Evolutionary conservation across 2,113 vertebrate genomes (phyloP), one percentile per base, ranked within the genome.

Genomic region (Tenrec ecaudatus): DNA sequence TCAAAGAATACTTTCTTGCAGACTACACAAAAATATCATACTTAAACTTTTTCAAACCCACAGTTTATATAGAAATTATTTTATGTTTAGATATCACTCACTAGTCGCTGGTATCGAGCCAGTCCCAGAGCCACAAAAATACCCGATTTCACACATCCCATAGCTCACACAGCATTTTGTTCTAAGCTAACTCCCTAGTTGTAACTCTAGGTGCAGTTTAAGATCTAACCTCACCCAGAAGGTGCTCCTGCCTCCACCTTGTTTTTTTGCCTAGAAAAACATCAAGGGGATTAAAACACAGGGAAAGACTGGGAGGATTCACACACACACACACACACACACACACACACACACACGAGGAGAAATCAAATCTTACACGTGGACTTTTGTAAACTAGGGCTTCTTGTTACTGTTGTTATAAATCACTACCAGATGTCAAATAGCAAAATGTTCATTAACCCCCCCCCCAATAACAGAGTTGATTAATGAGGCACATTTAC

Each of bases 31-130:
- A 96, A 95, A 96, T 76, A 90, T 47, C 97, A 40, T 0, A 2
- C 96, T 98, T 97, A 97, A 96, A 97, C 96, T 97, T 98, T 97
- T 96, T 97, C 90, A 97, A 97, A 97, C 43, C 97, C 97, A 97
- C 90, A 97, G 97, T 97, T 98, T 98, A 98, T 96, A 84, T 68
- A 97, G 96, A 98, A 97, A 98, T 98, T 97, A 97, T 98, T 97
- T 98, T 96, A 97, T 98, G 98, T 98, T 98, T 98, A 97, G 96
- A 91, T 98, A 97, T 97, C 93, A 94, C 96, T 98, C 97, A 97
- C 12, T 17, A 96, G 96, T 96, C 97, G 97, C 97, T 98, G 97
- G 97, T 97, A 95, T 91, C 82, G 64, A 97, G 95, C 97, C 98
- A 98, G 96, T 73, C 94, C 82, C 79, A 97, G 94, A 97, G 88